Evolutionary conservation across 2,888 invertebrate species (phyloP).

Genomic region (Pyrgus malvae): DNA sequence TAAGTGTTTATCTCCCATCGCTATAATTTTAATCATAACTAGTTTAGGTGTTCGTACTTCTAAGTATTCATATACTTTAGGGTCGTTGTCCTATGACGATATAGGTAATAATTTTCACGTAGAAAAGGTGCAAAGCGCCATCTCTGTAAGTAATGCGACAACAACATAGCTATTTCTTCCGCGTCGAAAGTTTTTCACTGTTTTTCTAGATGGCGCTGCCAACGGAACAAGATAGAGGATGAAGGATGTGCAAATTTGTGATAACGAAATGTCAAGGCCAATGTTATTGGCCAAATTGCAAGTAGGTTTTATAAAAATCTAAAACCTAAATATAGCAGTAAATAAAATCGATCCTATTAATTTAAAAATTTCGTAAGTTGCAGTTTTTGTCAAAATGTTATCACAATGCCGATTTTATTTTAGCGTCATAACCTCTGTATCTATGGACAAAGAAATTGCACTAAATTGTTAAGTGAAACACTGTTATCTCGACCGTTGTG

Average conservation of each 20-base stretch:
- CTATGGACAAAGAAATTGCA: constrained; percentile 23
- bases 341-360: constrained; percentile 29
- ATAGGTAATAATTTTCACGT: constrained; percentile 35
- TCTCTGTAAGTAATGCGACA: constrained; percentile 39
- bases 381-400: constrained; percentile 28
- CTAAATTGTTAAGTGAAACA: background rate
- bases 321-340: too few relatives aligned
- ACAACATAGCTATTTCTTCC: constrained; percentile 23
- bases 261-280: constrained; percentile 77
- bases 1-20: too few relatives aligned
- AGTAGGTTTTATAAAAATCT: too few relatives aligned
- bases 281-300: too few relatives aligned
- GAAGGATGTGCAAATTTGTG: constrained; percentile 65
- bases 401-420: constrained; percentile 37
- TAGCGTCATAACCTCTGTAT: constrained; percentile 61
- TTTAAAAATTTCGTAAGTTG: constrained; percentile 19
- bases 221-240: constrained; percentile 31
- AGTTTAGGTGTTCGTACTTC: constrained; percentile 17
- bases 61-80: constrained; percentile 26
- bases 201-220: constrained; percentile 50
- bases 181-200: constrained; percentile 24
- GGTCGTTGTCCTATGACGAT: constrained; percentile 54
- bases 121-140: constrained; percentile 49
- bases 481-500: background rate
- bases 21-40: constrained; percentile 10